Base-by-base conservation (phyloP, 2,113 vertebrate genomes). In the Aplodontia rufa region DNA sequence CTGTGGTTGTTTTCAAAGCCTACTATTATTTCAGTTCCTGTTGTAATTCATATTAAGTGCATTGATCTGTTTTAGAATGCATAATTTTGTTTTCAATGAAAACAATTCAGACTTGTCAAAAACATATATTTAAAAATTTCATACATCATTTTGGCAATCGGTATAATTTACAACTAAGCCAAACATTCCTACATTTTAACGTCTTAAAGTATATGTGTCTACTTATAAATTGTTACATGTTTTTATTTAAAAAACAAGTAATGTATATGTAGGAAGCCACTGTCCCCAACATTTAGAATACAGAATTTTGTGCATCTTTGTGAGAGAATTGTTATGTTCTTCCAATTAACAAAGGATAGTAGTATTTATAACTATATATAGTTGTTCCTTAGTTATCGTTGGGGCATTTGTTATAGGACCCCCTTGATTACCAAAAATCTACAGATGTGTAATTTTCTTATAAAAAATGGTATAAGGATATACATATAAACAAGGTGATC, bases 1-100 rank as follows among this genome's bases (percentile, higher is more conserved):
- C 78, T 83, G 42, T 97, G 13, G 51, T 86, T 42, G 37, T 68
- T 32, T 96, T 69, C 40, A 96, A 95, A 69, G 69, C 53, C 74
- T 92, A 82, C n/a, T 95, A 97, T 58, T 84, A 53, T 66, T 91
- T 30, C n/a, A 14, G 30, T 97, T 98, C 94, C 90, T 88, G 35
- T 3, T 79, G 45, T 22, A 95, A 94, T 49, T 93, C 87, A 16
- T 78, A 76, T 42, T 97, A 96, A 62, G 69, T 82, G 35, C 92
- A 94, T 49, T 86, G 49, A 90, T 83, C 20, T 82, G 75, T 49
- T 83, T 45, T 78, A 96, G 82, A 66, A 93, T 40, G 90, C 10
- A 83, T 85, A 91, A 89, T 90, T 93, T 83, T 82, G 37, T 19
- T 45, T 71, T 97, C 90, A 88, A 42, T 97, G 78, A 75, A 69